phyloP scores from a whole-genome alignment of 2,113 vertebrate species.

The Okapia johnstoni region DNA sequence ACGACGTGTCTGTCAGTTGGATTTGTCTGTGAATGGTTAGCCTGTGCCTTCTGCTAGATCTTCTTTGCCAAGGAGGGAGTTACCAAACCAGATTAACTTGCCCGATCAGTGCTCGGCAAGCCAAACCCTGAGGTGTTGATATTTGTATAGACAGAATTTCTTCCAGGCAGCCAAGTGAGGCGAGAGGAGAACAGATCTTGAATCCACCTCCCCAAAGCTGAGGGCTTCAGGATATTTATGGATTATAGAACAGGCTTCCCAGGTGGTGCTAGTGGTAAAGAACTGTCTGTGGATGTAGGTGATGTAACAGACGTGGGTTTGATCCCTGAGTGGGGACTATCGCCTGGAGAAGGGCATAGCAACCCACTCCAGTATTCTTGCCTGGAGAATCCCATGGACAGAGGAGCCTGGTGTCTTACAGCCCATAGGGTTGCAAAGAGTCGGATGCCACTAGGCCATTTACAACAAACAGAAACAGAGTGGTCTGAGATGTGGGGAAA shows the following conservation, averaged over 20 bases:
- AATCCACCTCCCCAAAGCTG: not conserved
- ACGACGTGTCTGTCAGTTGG: not conserved
- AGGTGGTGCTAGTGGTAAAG: not conserved
- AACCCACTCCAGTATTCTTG: not conserved
- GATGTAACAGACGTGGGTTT: not conserved
- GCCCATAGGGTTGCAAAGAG: not conserved
- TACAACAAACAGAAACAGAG: not conserved
- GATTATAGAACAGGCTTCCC: not conserved
- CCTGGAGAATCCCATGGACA: not conserved
- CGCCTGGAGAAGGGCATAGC: not conserved
- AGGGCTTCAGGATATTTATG: not conserved
- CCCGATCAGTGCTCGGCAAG: fast-evolving
- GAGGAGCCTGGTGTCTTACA: not conserved
- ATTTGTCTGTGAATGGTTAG: not conserved
- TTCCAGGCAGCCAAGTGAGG: not conserved
- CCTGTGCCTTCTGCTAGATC: not conserved
- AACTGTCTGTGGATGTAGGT: not conserved
- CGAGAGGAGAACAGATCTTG: not conserved
- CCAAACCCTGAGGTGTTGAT: not conserved
- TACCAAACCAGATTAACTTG: not conserved
- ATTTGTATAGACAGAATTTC: not conserved
- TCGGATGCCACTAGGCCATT: not conserved
- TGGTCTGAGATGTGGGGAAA: not conserved
- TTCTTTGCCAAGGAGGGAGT: not conserved
- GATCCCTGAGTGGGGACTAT: not conserved